Conservation (phyloP, 2,888 invertebrate genomes). For the Polylopha cassiicola region DNA sequence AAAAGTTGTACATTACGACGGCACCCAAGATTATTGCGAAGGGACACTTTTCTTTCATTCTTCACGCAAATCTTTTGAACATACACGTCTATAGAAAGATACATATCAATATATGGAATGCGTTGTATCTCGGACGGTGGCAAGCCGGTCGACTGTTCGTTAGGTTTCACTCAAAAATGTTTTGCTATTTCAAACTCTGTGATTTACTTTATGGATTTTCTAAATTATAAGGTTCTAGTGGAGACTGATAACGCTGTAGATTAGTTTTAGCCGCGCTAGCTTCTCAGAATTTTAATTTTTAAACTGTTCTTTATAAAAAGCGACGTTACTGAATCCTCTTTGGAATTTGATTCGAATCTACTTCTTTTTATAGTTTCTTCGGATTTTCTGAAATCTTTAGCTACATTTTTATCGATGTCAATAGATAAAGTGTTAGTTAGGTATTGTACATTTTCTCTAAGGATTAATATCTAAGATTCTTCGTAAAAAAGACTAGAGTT, state of each 20-base stretch:
- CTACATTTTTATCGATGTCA: neutral
- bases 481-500: too few relatives aligned
- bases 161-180: slow-evolving; percentile 62
- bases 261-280: slow-evolving; percentile 77
- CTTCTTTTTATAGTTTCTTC: neutral
- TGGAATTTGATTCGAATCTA: slow-evolving; percentile 8
- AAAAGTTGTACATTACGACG: slow-evolving; percentile 48
- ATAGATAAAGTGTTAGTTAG: neutral
- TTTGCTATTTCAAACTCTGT: slow-evolving; percentile 75
- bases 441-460: neutral
- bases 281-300: slow-evolving; percentile 68
- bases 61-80: slow-evolving; percentile 51
- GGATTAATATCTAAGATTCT: too few relatives aligned
- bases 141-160: slow-evolving; percentile 49
- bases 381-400: slow-evolving; percentile 1
- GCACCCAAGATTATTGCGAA: slow-evolving; percentile 67
- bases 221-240: slow-evolving; percentile 76
- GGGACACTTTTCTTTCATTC: slow-evolving; percentile 63
- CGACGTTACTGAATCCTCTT: slow-evolving; percentile 6
- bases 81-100: slow-evolving; percentile 67
- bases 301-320: slow-evolving; percentile 56
- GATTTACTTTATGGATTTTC: slow-evolving; percentile 76
- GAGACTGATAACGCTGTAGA: slow-evolving; percentile 76
- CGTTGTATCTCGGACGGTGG: slow-evolving; percentile 59
- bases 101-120: slow-evolving; percentile 70